Conservation (phyloP, 2,888 invertebrate genomes). For the Drosophila pseudotalamancana region DNA sequence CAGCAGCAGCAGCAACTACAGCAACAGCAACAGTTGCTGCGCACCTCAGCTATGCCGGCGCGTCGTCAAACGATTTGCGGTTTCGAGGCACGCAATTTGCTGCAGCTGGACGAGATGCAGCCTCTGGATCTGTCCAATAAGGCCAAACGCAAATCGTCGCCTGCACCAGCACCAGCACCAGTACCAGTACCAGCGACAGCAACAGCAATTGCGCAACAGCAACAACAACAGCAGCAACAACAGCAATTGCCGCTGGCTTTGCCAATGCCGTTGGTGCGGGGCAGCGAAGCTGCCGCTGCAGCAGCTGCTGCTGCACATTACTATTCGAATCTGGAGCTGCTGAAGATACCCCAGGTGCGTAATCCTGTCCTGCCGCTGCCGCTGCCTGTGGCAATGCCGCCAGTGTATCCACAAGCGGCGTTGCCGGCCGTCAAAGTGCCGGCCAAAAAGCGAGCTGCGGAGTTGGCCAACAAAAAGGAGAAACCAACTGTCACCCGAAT, state of each 20-base stretch:
- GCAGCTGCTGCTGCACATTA: constrained; percentile 61
- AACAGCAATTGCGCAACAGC: not conserved
- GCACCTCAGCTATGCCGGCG: constrained; percentile 59
- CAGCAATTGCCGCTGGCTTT: constrained; percentile 3
- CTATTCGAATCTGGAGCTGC: constrained; percentile 79
- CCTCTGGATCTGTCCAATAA: constrained; percentile 83
- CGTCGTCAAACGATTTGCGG: constrained; percentile 81
- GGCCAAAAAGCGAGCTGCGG: constrained; percentile 47
- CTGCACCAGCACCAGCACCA: constrained; percentile 6
- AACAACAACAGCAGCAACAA: not conserved
- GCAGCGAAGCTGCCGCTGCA: constrained; percentile 19
- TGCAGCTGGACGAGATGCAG: constrained; percentile 76
- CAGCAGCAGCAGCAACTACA: constrained; percentile 26
- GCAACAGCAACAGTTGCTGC: constrained; percentile 32
- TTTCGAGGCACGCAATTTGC: constrained; percentile 74
- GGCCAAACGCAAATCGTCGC: constrained; percentile 51
- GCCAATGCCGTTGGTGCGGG: not conserved
- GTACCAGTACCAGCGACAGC: not conserved
- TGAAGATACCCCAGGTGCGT: constrained; percentile 81
- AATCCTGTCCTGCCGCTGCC: constrained; percentile 60
- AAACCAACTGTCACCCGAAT: constrained; percentile 65
- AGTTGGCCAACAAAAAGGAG: constrained; percentile 47
- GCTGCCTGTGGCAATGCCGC: constrained; percentile 16
- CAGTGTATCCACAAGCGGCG: constrained; percentile 6
- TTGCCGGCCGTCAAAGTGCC: constrained; percentile 1